A percentile compares a stretch with the other conserved stretches of the same genome.
These are phyloP conservation scores for Eublepharis macularius DNA, from an alignment of 2,113 vertebrate species.

Conservation along the genomic window DNA sequence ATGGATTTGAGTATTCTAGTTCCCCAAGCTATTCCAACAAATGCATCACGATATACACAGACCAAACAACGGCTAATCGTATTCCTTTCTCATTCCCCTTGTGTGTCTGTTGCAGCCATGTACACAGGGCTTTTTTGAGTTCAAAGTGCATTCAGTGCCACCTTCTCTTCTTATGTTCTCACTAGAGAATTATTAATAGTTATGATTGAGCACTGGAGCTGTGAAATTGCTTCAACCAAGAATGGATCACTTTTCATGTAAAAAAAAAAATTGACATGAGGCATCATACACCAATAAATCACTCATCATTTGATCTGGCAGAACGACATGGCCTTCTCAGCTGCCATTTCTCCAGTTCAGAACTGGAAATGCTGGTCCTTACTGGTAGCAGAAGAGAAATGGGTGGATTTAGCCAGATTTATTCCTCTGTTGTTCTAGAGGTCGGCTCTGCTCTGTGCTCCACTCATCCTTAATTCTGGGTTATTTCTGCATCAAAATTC, in stretches of 20 bases:
- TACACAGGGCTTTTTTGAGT: neutral
- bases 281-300: neutral
- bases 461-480: too few species aligned
- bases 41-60: neutral
- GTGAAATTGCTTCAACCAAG: neutral
- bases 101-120: neutral
- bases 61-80: neutral
- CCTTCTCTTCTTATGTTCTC: neutral
- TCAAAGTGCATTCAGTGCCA: neutral
- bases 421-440: too few species aligned
- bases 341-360: neutral
- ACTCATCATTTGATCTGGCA: too few species aligned
- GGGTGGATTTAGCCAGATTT: too few species aligned
- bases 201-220: neutral
- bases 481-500: too few species aligned
- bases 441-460: too few species aligned
- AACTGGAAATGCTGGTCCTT: neutral
- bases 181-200: neutral
- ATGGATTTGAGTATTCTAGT: neutral
- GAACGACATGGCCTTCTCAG: neutral
- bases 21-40: neutral
- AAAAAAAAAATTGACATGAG: constrained; percentile 17
- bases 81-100: neutral
- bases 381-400: too few species aligned
- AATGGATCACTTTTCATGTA: constrained; percentile 16